Evolutionary conservation across 2,797 vertebrate species (phyloP), one percentile per base, ranked within the genome.

Genomic region (Crenichthys baileyi): DNA sequence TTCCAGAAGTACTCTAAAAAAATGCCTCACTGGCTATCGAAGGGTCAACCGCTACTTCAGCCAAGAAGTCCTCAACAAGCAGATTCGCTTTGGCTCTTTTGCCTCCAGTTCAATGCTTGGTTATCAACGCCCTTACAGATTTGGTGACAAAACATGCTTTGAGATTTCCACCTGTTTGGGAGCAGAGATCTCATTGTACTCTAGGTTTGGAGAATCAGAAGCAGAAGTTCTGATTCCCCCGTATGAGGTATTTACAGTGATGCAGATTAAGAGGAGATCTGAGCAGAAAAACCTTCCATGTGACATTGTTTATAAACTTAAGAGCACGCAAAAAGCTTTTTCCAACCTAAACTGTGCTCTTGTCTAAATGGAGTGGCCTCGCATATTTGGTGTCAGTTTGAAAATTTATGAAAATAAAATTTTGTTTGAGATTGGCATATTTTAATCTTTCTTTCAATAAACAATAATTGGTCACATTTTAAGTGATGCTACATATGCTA

Each of bases 211-310:
- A 3, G 83, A 89, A 26, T 5, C 61, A 0, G 89, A 90, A 22
- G 79, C 79, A 44, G 92, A 92, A 55, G 80, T 24, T 3, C 70
- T 91, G 50, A 83, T 93, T 81, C 90, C 92, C 44, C 92, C 90
- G 0, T 90, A 89, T 8, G 92, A 93, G 53, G 73, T 84, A 5
- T 93, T 91, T 58, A 89, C 88, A 75, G 84, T 93, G 13, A 80
- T 70, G 18, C 44, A 72, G 18, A 41, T 89, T 0, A n/a, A 87
- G 56, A 84, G 5, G 18, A 75, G 78, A 0, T 80, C 80, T 39
- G 39, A 36, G 2, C 13, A 61, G 2, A 80, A 72, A 20, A 56
- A 1, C 1, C 86, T 90, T 31, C 82, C 79, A 0, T 92, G 92
- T 83, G 84, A 90, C 24, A 75, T 92, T 56, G 83, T 90, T 12